Base-by-base conservation (phyloP, 2,888 invertebrate genomes). In the Himalopsyche kuldschensis region DNA sequence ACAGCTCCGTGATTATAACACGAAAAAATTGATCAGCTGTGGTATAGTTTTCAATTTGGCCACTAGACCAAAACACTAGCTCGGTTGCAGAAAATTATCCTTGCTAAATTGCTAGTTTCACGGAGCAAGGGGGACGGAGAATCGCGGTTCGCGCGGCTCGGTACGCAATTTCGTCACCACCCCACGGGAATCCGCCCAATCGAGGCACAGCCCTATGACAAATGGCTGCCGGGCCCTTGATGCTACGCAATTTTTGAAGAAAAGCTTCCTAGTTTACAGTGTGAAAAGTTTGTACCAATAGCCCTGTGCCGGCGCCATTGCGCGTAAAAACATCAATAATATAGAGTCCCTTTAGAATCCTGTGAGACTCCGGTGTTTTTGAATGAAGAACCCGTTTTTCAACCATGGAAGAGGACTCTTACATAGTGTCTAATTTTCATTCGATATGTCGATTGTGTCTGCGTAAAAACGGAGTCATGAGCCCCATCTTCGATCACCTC, bases 381-480 rank as follows among this genome's bases (percentile, higher is more conserved):
- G 80, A 80, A 69, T 20, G 80, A 80, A 80, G 24, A 47, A 55
- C 79, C 31, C 27, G 10, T 69, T 63, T 24, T 41, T 32, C 41
- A 78, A 81, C 63, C 82, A 85, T 86, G 86, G 86, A 86, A 91
- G 91, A 91, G 89, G 92, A 91, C 90, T 91, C 91, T 86, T 92
- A 89, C 88, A 91, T 92, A 87, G 92, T 93, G 89, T 90, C 92
- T 80, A 93, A 93, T 90, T 93, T 93, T 88, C 92, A 93, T 89
- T 91, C 92, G 86, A 92, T 94, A 82, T 95, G 95, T 90, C 92
- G 95, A 46, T 89, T 95, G 86, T 95, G 95, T 88, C 90, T 95
- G 87, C 92, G 92, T 87, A 92, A 93, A 88, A 93, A 93, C 87
- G 92, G 93, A 81, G 92, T 94, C 86, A 92, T 93, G 89, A 90